phyloP scores from a whole-genome alignment of 2,888 invertebrate species.

The Hecatera dysodea region DNA sequence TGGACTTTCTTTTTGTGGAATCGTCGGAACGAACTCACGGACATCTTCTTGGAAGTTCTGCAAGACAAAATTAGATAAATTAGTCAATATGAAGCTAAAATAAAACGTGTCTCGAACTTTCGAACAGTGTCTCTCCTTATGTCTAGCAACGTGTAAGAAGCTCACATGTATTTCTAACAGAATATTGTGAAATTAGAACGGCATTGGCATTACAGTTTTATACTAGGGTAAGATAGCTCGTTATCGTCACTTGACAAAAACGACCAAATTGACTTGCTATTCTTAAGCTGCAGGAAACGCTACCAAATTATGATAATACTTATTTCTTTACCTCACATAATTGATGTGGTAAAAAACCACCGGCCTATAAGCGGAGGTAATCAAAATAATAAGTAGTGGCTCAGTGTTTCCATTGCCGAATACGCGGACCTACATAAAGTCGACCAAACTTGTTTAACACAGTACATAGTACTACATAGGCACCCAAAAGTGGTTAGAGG shows the following conservation, averaged over 20 bases:
- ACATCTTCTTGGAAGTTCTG: conserved; percentile 59
- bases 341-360: conserved; percentile 67
- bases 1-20: conserved; percentile 74
- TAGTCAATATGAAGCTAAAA: conserved; percentile 49
- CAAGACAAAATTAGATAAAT: conserved; percentile 63
- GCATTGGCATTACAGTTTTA: not conserved
- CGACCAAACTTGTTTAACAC: conserved; percentile 56
- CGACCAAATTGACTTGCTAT: conserved; percentile 28
- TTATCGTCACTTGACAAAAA: conserved; percentile 20
- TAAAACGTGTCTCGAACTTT: conserved; percentile 24
- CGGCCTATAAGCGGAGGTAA: conserved; percentile 56
- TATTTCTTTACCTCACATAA: conserved; percentile 57
- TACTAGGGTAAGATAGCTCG: conserved; percentile 15
- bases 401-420: conserved; percentile 65
- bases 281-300: conserved; percentile 56
- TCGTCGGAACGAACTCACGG: conserved; percentile 50
- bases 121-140: conserved; percentile 1
- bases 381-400: conserved; percentile 63
- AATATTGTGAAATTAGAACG: conserved; percentile 9
- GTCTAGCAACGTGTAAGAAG: conserved; percentile 29
- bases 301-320: conserved; percentile 57
- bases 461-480: conserved; percentile 38
- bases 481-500: conserved; percentile 56
- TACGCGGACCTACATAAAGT: conserved; percentile 58
- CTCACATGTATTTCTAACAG: conserved; percentile 11